Evolutionary conservation across 2,797 vertebrate species (phyloP).

Genomic region (Onychomys leucogaster): DNA sequence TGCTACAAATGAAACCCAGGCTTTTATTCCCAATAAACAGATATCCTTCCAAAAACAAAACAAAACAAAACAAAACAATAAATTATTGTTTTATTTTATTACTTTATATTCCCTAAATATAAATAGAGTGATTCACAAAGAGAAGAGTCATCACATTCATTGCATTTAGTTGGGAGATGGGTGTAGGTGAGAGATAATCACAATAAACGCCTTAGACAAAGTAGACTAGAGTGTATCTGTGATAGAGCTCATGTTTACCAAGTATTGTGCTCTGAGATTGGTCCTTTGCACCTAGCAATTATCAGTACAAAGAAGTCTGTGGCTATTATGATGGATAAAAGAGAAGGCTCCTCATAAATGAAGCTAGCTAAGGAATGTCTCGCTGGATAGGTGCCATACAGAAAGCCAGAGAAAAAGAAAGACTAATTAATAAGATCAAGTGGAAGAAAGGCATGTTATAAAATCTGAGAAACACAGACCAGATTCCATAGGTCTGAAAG

Average conservation of each 20-base stretch:
- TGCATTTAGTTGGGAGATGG: neutral
- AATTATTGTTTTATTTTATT: too few species aligned
- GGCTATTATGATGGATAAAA: neutral
- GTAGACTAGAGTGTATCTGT: neutral
- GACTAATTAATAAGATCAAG: constrained; percentile 3
- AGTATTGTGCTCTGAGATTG: neutral
- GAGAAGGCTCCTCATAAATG: neutral
- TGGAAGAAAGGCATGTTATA: neutral
- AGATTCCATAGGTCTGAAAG: neutral
- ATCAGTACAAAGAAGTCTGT: neutral
- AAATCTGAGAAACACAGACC: constrained; percentile 1
- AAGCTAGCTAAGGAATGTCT: neutral
- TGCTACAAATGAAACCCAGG: neutral
- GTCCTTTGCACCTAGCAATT: neutral
- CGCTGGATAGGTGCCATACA: neutral
- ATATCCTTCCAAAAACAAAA: neutral
- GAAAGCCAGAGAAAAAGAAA: constrained; percentile 34
- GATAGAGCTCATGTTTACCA: neutral
- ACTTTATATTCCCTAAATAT: neutral
- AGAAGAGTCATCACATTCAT: neutral
- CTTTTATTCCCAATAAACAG: neutral
- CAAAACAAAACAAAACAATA: too few species aligned
- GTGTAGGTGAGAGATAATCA: neutral
- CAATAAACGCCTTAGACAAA: neutral
- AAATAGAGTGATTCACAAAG: neutral